A percentile compares a stretch with the other conserved stretches of the same genome.
phyloP scores from a whole-genome alignment of 2,888 invertebrate species.

The Xanthia icteritia region DNA sequence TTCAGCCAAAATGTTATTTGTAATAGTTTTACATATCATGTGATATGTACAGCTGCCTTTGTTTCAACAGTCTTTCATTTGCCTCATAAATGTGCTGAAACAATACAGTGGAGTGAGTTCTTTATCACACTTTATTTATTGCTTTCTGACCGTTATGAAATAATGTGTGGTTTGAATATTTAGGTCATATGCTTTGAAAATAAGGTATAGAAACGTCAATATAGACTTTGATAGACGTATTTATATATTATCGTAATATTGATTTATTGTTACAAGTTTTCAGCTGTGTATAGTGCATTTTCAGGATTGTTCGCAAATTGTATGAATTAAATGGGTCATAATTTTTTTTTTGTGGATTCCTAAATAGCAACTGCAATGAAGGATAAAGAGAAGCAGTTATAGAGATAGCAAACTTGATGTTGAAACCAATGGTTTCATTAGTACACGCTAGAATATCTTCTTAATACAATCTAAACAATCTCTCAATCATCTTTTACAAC shows the following conservation, averaged over 20 bases:
- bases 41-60: background rate
- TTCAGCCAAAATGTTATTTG: background rate
- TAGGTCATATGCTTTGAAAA: background rate
- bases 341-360: background rate
- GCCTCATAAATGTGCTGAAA: constrained; percentile 18
- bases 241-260: too few species aligned
- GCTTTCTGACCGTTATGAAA: constrained; percentile 3
- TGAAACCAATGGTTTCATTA: background rate
- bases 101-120: constrained; percentile 13
- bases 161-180: background rate
- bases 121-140: constrained; percentile 29
- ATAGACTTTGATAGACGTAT: background rate
- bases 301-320: background rate
- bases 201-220: background rate
- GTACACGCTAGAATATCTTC: too few species aligned
- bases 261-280: too few species aligned
- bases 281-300: too few species aligned
- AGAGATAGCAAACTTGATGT: background rate
- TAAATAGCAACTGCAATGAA: background rate
- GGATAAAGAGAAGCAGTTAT: background rate
- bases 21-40: background rate
- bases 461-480: background rate
- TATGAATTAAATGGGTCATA: background rate
- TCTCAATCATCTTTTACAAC: background rate
- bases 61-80: constrained; percentile 22